These are phyloP conservation scores for Lasioglossum malachurum DNA, from an alignment of 2,888 invertebrate genomes.

Conservation along the genomic window DNA sequence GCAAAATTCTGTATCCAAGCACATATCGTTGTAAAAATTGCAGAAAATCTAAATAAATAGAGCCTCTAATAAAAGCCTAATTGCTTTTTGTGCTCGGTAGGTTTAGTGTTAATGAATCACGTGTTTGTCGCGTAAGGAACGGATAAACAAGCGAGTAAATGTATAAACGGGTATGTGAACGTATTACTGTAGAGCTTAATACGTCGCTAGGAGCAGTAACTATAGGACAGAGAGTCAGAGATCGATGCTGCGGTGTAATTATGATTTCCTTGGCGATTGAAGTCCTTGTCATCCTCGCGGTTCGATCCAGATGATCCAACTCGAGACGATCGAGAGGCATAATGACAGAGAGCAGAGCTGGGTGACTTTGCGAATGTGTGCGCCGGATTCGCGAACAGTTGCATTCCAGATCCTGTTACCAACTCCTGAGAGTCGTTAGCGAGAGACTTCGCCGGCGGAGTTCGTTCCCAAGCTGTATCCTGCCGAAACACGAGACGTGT, in stretches of 20 bases:
- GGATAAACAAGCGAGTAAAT: neutral
- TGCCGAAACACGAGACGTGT: conserved; percentile 33
- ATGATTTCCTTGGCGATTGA: neutral
- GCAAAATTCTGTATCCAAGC: too few species aligned
- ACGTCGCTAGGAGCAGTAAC: neutral
- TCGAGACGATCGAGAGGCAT: conserved; percentile 17
- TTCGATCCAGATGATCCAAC: neutral
- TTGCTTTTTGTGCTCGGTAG: too few species aligned
- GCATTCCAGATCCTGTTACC: conserved; percentile 52
- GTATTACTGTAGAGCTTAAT: neutral
- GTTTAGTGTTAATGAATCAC: too few species aligned
- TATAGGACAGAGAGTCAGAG: neutral
- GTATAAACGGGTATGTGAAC: neutral
- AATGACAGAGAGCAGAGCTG: conserved; percentile 22
- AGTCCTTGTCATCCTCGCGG: neutral
- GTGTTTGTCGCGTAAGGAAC: too few species aligned
- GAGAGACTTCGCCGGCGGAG: conserved; percentile 26
- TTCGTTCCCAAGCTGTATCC: conserved; percentile 25
- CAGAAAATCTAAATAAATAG: too few species aligned
- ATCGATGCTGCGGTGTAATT: conserved; percentile 9
- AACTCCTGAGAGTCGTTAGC: conserved; percentile 46
- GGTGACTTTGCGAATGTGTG: neutral
- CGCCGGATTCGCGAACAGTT: conserved; percentile 31
- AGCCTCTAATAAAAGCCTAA: too few species aligned
- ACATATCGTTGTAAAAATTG: too few species aligned